Conservation (phyloP, 2,113 vertebrate genomes). For the Heterotis niloticus region DNA sequence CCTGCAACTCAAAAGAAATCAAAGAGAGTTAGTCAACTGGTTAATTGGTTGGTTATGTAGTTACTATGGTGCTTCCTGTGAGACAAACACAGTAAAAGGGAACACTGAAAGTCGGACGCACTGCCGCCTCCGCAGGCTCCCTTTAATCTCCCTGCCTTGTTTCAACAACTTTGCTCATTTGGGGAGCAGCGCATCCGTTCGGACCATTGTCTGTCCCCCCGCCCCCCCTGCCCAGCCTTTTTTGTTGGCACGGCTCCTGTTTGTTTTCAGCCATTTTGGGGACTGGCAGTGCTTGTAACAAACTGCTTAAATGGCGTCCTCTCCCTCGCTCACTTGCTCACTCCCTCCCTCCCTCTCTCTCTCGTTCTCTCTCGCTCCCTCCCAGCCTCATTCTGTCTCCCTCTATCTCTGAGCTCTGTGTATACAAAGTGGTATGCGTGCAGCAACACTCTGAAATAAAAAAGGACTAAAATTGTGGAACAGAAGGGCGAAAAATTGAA, state of each 20-base stretch:
- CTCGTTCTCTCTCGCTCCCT: constrained; percentile 59
- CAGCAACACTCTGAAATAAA: constrained; percentile 64
- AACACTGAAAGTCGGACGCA: constrained; percentile 31
- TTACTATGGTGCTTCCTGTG: constrained; percentile 10
- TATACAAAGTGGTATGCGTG: constrained; percentile 66
- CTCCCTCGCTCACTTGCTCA: constrained; percentile 55
- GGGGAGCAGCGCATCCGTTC: constrained; percentile 48
- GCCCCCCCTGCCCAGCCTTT: constrained; percentile 54
- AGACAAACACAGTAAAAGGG: constrained; percentile 31
- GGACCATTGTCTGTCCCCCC: constrained; percentile 50
- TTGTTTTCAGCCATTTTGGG: constrained; percentile 83
- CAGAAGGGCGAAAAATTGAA: constrained; percentile 23
- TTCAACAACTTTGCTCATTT: constrained; percentile 52
- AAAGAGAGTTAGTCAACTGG: background rate
- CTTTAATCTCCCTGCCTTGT: constrained; percentile 41
- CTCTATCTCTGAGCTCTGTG: constrained; percentile 69
- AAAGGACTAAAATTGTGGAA: constrained; percentile 64
- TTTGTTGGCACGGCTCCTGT: constrained; percentile 74
- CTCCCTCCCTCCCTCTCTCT: constrained; percentile 52
- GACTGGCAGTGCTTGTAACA: constrained; percentile 76
- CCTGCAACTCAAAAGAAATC: background rate
- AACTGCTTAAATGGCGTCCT: constrained; percentile 81
- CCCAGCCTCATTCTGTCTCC: constrained; percentile 18
- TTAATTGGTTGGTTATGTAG: too few species aligned
- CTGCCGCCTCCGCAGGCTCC: constrained; percentile 34